Evolutionary conservation across 2,888 invertebrate genomes (phyloP).

Genomic region (Cheilosia variabilis): DNA sequence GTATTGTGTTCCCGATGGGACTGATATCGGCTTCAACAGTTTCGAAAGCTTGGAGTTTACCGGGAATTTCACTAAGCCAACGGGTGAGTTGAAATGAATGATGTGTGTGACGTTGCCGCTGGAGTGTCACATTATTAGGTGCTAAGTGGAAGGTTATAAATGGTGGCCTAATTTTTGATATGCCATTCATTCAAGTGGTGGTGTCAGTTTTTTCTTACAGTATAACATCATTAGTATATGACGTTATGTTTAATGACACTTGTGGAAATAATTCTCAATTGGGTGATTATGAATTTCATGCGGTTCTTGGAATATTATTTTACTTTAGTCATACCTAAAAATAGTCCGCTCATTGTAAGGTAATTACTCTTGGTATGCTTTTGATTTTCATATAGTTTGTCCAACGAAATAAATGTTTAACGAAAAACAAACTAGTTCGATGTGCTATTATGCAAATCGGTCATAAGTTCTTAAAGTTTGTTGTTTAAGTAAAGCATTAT

Average conservation of each 20-base stretch:
- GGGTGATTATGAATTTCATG: too few relatives aligned
- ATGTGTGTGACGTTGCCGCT: conserved; percentile 1
- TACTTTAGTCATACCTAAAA: too few relatives aligned
- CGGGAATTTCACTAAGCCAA: conserved; percentile 79
- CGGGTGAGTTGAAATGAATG: conserved; percentile 77
- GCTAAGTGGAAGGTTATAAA: conserved; percentile 15
- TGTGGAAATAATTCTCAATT: too few relatives aligned
- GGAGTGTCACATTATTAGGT: neutral
- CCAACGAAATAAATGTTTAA: too few relatives aligned
- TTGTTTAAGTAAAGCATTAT: too few relatives aligned
- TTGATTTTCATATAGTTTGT: too few relatives aligned
- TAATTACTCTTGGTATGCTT: too few relatives aligned
- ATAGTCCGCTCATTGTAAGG: too few relatives aligned
- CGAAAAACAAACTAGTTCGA: too few relatives aligned
- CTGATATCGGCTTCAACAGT: conserved; percentile 78
- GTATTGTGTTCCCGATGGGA: conserved; percentile 78
- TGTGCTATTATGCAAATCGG: too few relatives aligned
- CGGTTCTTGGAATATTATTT: too few relatives aligned
- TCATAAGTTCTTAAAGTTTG: too few relatives aligned
- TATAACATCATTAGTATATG: neutral
- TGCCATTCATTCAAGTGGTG: neutral
- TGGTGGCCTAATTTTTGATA: neutral
- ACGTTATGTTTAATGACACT: neutral
- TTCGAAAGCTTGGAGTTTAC: conserved; percentile 79
- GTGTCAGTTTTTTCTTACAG: neutral